These are phyloP conservation scores for Australoheros scitulus DNA, from an alignment of 2,113 vertebrate genomes.

Conservation along the genomic window DNA sequence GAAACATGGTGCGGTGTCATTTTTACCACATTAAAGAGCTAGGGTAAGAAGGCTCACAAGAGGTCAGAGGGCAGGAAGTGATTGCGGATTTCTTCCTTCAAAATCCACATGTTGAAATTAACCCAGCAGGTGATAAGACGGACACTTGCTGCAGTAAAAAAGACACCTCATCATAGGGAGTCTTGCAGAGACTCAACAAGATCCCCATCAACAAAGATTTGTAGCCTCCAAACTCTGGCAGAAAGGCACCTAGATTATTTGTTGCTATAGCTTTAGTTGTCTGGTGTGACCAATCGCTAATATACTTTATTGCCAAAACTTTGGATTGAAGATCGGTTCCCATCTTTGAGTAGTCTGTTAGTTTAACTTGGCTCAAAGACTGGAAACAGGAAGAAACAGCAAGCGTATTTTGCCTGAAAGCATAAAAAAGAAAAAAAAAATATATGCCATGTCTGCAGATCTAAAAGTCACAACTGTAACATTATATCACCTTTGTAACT, in stretches of 20 bases:
- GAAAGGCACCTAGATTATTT: background rate
- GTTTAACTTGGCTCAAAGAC: background rate
- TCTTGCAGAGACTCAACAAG: constrained; percentile 23
- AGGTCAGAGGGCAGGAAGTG: constrained; percentile 44
- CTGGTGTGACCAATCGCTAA: background rate
- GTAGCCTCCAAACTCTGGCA: background rate
- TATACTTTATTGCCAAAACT: background rate
- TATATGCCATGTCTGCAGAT: background rate
- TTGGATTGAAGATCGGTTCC: background rate
- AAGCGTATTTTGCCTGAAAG: background rate
- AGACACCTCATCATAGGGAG: background rate
- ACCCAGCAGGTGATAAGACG: constrained; percentile 40
- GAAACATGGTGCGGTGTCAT: background rate
- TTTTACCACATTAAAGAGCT: constrained; percentile 1
- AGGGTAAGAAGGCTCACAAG: background rate
- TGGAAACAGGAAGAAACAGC: background rate
- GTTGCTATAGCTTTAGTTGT: background rate
- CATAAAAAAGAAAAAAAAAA: background rate
- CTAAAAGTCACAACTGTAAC: background rate
- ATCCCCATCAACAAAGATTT: constrained; percentile 5
- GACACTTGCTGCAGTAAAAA: background rate
- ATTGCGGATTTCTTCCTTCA: background rate
- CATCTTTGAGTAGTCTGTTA: background rate
- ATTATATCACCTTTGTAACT: background rate
- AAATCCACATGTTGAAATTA: constrained; percentile 34